Evolutionary conservation across 2,888 invertebrate species (phyloP), one percentile per base, ranked within the genome.

Genomic region (Phymatocera aterrima): DNA sequence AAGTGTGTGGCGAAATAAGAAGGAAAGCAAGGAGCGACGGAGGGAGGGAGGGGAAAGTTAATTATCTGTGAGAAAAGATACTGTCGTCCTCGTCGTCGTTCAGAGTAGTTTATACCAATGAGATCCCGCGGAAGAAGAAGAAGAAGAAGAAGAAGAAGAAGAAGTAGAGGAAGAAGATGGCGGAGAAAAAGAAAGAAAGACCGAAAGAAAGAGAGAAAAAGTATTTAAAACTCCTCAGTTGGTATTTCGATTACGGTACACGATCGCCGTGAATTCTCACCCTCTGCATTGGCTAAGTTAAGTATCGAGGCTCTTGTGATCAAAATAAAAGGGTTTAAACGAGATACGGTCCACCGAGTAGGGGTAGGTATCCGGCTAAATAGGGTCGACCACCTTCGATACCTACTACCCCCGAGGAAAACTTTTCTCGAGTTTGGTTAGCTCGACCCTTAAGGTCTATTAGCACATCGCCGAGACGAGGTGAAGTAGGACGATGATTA

Each of bases 321-420:
- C 34, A 64, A 68, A 68, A 68, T 68, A 43, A 68, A 68, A 43
- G 46, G 68, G 68, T 68, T 64, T 24, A 43, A 68, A 68, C 46
- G 68, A 68, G 43, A 37, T 37, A 68, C 40, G 68, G 46, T 40
- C 68, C 43, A 68, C 12, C 68, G 46, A 64, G 61, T n/a, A n/a
- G n/a, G n/a, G n/a, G n/a, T n/a, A n/a, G n/a, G n/a, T 68, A 46
- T 68, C 68, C 68, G 68, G 46, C 68, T 43, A 68, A 68, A 43
- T 68, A 46, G 68, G 46, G 46, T 68, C 68, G 21, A 15, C 68
- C 24, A 10, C 46, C n/a, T 24, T 46, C 68, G 43, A 68, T 68
- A 68, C 43, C 60, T 46, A 28, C 68, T n/a, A n/a, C n/a, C n/a
- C n/a, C n/a, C 24, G 68, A 68, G 43, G n/a, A n/a, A 46, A 68